Evolutionary conservation across 1,140 invertebrate genomes (phyloP), one percentile per base, ranked within the genome.

Genomic region (Wiebesia pumilae): DNA sequence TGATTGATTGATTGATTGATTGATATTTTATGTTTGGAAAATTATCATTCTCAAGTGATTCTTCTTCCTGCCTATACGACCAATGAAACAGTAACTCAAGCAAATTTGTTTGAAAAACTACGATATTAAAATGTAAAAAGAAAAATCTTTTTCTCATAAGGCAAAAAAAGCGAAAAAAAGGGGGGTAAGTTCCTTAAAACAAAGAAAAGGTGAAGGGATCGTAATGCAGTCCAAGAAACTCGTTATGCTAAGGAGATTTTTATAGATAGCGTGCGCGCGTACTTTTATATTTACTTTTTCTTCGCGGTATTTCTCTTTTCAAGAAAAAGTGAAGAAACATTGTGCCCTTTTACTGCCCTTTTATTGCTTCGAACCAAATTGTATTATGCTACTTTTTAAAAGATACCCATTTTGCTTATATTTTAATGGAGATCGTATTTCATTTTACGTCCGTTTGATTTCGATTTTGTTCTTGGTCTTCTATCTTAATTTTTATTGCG

Each of bases 221-320:
- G 78, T 71, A 80, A 54, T 71, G 40, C 43, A 77, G 67, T 86
- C 33, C 38, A 21, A n/a, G 51, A 73, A 86, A 77, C 79, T 82
- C 84, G 71, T 86, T 86, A 77, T 65, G 84, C 82, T 86, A 86
- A 86, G 84, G 67, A 86, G 79, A 84, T 81, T 86, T 80, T 85
- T 85, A 85, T 62, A 67, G 43, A 85, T 75, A 30, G 27, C 10
- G 30, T 47, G 33, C 38, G 35, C 35, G 7, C 38, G 35, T 54
- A 62, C 71, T 38, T 62, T 35, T 30, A 21, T 62, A 77, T 75
- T 51, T 35, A 2, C 35, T 35, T 73, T 81, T 81, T 54, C 24
- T 30, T n/a, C 24, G 9, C 38, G 14, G 7, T 75, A 33, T 69
- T 3, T 69, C 33, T 33, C 21, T 35, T 69, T 69, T 35, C 33